Base-by-base conservation (phyloP, 2,888 invertebrate genomes). In the Frankliniella fusca region DNA sequence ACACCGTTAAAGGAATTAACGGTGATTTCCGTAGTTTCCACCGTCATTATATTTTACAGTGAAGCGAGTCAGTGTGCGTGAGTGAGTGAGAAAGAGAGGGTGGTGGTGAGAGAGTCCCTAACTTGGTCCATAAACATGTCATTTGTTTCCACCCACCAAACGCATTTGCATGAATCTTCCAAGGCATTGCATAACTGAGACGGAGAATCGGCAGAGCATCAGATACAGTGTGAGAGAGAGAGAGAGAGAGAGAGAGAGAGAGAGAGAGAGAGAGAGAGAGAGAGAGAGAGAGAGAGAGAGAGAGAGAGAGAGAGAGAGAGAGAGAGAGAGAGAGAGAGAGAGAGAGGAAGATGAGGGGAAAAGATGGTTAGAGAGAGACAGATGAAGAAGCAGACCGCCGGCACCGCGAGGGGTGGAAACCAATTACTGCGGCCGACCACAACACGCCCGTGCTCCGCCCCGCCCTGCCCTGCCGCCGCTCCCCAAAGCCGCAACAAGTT, bases 81-180 rank as follows among this genome's bases (percentile, higher is more conserved):
- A 50, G 50, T 11, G 50, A 50, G 54, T 2, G 54, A 54, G 54
- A 54, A 18, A 7, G 54, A 54, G 54, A 54, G 54, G 18, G 54
- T 5, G 12, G 1, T 11, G 12, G 20, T 7, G 54, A 20, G 54
- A 20, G 54, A 20, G 54, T 15, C 54, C 54, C 54, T 20, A 54
- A 54, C 20, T 54, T 54, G 54, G 54, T 5, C 15, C 54, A 54
- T 54, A 54, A 54, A 54, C 54, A 54, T 54, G 54, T 54, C 54
- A 54, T 54, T 54, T 54, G 54, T 20, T 54, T 20, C 54, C 54
- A 20, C 12, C 54, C 54, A 20, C 54, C 54, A 15, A 15, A 15
- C 70, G 27, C 70, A 76, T 76, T 76, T 76, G 70, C 70, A 76
- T 76, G 70, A 76, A 27, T 76, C 70, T 23, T 23, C 70, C 27